A percentile compares a stretch with the other conserved stretches of the same genome.
Evolutionary conservation across 2,113 vertebrate genomes (phyloP).

Genomic region (Parus major): DNA sequence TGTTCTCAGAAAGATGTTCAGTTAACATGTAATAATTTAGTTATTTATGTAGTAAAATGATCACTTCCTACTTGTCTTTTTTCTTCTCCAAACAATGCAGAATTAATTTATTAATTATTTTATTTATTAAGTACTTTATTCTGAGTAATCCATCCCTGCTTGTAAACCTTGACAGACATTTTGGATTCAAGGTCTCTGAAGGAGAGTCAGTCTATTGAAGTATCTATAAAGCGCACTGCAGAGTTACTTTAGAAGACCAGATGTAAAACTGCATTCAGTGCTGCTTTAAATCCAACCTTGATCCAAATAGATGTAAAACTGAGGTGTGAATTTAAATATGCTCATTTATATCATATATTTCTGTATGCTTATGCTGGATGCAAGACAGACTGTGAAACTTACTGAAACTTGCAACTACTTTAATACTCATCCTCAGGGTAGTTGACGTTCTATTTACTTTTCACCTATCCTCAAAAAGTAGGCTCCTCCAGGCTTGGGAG

Average conservation of each 20-base stretch:
- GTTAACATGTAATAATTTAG: neutral
- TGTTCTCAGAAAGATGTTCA: neutral
- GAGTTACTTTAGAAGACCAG: neutral
- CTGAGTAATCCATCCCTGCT: neutral
- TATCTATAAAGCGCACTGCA: neutral
- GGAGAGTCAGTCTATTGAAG: neutral
- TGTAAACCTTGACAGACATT: neutral
- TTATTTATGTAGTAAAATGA: neutral
- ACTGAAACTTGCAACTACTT: neutral
- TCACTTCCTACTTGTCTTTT: neutral
- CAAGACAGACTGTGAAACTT: neutral
- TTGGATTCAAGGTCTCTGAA: neutral
- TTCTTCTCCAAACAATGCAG: neutral
- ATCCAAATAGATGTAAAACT: neutral
- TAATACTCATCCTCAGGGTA: neutral
- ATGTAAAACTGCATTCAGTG: neutral
- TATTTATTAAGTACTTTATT: too few relatives aligned
- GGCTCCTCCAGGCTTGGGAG: neutral
- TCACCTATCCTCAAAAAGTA: neutral
- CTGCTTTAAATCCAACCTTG: neutral
- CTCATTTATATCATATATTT: neutral
- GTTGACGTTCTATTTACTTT: neutral
- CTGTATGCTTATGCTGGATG: neutral
- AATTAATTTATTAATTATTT: too few relatives aligned
- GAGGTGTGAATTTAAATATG: neutral